Conservation (phyloP, 2,797 vertebrate species). For the Molossus alvarezi region DNA sequence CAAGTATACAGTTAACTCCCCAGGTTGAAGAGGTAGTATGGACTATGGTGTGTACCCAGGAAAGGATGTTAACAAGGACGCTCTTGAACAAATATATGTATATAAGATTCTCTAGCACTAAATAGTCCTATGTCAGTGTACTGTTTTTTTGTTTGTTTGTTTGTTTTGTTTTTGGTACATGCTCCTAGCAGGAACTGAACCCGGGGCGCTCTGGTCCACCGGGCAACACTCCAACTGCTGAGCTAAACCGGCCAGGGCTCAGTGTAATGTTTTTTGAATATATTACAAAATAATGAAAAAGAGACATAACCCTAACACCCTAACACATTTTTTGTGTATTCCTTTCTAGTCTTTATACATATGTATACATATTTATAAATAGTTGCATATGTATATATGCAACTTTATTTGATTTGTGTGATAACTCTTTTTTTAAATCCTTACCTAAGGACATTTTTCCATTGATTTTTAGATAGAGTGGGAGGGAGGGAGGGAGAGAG, state of each 20-base stretch:
- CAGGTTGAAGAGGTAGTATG: constrained; percentile 94
- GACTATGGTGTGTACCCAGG: constrained; percentile 91
- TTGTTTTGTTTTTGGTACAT: too few relatives aligned
- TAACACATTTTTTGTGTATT: constrained; percentile 63
- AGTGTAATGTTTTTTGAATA: constrained; percentile 69
- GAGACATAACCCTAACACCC: constrained; percentile 50
- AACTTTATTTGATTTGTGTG: constrained; percentile 20
- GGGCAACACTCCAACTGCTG: too few relatives aligned
- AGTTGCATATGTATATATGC: neutral
- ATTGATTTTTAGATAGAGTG: too few relatives aligned
- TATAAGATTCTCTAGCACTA: constrained; percentile 92
- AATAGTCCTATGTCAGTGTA: constrained; percentile 41
- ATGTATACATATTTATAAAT: constrained; percentile 71
- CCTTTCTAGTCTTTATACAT: constrained; percentile 45
- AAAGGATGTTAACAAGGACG: constrained; percentile 92
- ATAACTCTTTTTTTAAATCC: constrained; percentile 68
- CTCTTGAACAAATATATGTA: constrained; percentile 95
- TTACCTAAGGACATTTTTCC: neutral
- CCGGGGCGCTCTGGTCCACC: too few relatives aligned
- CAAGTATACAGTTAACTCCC: constrained; percentile 87
- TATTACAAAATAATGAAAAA: constrained; percentile 61
- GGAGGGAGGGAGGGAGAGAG: too few relatives aligned
- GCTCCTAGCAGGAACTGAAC: too few relatives aligned
- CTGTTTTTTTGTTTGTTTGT: constrained; percentile 65
- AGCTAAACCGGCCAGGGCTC: too few relatives aligned